Conservation (phyloP, 1,140 invertebrate genomes). For the Pseudobourletiella spinata region DNA sequence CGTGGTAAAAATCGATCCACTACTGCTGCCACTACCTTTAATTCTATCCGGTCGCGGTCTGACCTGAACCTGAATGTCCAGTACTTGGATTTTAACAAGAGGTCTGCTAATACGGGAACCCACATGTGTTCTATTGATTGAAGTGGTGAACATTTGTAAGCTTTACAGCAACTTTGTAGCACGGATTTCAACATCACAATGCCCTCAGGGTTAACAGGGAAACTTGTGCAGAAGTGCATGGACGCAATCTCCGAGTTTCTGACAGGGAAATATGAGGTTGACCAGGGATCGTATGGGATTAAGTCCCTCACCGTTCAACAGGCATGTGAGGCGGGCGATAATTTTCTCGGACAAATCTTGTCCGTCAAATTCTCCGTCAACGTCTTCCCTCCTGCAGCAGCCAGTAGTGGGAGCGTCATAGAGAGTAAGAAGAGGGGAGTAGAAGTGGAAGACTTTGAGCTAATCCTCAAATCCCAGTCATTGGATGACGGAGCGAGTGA, state of each 20-base stretch:
- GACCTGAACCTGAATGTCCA: no score
- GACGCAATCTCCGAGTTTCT: conserved; percentile 6
- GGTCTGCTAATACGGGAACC: no score
- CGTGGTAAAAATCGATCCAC: no score
- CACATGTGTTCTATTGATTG: no score
- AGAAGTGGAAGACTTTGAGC: conserved; percentile 2
- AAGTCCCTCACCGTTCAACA: conserved; percentile 11
- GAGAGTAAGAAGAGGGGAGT: not conserved
- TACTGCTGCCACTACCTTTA: no score
- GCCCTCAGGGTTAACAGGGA: not conserved
- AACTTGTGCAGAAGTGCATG: conserved; percentile 16
- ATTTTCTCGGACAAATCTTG: conserved; percentile 22
- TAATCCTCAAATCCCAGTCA: conserved; percentile 26
- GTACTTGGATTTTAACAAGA: no score
- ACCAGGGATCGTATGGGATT: conserved; percentile 2
- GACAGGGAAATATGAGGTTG: conserved; percentile 10
- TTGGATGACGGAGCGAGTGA: not conserved
- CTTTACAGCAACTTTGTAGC: no score
- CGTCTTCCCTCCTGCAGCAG: not conserved
- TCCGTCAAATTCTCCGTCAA: conserved; percentile 9
- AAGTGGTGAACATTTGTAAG: no score
- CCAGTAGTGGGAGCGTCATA: not conserved
- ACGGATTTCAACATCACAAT: no score
- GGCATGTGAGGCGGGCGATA: conserved; percentile 14
- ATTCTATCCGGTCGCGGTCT: no score